phyloP scores from a whole-genome alignment of 1,140 invertebrate species.

The Anoplolepis gracilipes region DNA sequence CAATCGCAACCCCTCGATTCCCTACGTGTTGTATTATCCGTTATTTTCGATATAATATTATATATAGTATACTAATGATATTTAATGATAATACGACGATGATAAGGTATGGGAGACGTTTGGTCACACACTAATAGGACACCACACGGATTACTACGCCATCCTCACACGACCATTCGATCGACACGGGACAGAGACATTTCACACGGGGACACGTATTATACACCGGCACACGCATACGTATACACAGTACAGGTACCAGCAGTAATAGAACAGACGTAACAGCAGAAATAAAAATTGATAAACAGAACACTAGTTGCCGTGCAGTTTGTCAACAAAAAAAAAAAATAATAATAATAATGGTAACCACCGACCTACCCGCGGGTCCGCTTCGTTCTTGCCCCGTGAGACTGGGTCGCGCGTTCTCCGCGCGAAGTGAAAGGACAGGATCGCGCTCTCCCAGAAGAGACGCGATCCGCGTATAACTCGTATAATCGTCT shows the following conservation, averaged over 20 bases:
- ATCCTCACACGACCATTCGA: constrained; percentile 78
- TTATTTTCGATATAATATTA: constrained; percentile 86
- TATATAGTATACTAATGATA: constrained; percentile 85
- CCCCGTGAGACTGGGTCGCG: constrained; percentile 75
- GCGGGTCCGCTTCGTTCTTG: constrained; percentile 86
- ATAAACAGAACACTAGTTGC: constrained; percentile 81
- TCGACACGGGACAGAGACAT: constrained; percentile 56
- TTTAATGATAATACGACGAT: constrained; percentile 86
- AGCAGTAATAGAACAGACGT: constrained; percentile 75
- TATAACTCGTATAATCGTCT: neutral
- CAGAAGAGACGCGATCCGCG: neutral
- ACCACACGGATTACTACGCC: constrained; percentile 77
- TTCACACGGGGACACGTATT: constrained; percentile 59
- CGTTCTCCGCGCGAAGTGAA: constrained; percentile 45
- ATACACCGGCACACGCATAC: constrained; percentile 69
- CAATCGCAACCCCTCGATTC: constrained; percentile 78
- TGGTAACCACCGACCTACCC: constrained; percentile 84
- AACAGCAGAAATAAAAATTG: constrained; percentile 74
- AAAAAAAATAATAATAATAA: constrained; percentile 76
- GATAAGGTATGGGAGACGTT: constrained; percentile 86
- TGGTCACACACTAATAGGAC: constrained; percentile 82
- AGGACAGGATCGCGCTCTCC: neutral
- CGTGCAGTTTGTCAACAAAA: constrained; percentile 83
- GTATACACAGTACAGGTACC: constrained; percentile 71
- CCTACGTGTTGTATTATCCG: constrained; percentile 86